phyloP scores from a whole-genome alignment of 1,140 invertebrate genomes.

The Muscidifurax raptorellus region DNA sequence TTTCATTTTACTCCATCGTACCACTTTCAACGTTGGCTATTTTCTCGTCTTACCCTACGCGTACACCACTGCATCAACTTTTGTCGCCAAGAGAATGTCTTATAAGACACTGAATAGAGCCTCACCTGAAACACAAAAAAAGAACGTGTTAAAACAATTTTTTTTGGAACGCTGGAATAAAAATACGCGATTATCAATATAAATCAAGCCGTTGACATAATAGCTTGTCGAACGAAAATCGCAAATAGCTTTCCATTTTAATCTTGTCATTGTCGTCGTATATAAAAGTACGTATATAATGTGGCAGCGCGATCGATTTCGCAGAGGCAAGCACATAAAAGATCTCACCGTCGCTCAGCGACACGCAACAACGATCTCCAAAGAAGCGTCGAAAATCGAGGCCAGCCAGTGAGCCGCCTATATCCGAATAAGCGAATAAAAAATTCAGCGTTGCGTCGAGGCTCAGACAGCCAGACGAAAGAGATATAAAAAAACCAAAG shows the following conservation, averaged over 20 bases:
- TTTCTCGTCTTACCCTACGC: not conserved
- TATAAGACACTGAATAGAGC: not conserved
- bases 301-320: too few relatives aligned
- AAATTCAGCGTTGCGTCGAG: conserved; percentile 13
- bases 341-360: not conserved
- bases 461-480: not conserved
- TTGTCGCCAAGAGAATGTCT: not conserved
- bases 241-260: too few relatives aligned
- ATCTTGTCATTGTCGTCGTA: too few relatives aligned
- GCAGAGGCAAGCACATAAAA: not conserved
- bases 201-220: too few relatives aligned
- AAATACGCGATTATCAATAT: too few relatives aligned
- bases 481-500: not conserved
- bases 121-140: not conserved
- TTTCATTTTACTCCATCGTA: too few relatives aligned
- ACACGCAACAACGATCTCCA: not conserved
- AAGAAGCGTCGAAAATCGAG: not conserved
- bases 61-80: not conserved
- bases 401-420: not conserved
- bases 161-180: too few relatives aligned
- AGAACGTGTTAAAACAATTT: too few relatives aligned
- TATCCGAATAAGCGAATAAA: conserved; percentile 26
- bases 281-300: too few relatives aligned
- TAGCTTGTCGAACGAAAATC: too few relatives aligned
- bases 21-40: not conserved